A percentile compares a stretch with the other conserved stretches of the same genome.
phyloP scores from a whole-genome alignment of 2,888 invertebrate species.

The Morpho helenor region DNA sequence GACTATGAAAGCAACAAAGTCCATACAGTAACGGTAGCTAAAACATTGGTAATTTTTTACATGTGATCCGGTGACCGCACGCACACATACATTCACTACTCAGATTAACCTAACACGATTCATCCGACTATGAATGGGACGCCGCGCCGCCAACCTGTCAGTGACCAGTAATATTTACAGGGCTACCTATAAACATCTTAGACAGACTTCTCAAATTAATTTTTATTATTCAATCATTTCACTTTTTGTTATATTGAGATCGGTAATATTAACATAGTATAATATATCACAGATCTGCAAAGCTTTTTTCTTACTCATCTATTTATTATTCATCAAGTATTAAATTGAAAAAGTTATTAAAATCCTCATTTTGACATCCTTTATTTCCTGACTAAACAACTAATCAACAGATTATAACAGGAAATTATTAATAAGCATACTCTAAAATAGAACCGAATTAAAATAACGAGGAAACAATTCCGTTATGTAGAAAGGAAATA shows the following conservation, averaged over 20 bases:
- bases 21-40: constrained; percentile 27
- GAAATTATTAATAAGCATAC: constrained; percentile 10
- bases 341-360: no score
- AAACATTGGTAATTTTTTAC: constrained; percentile 19
- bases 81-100: constrained; percentile 7
- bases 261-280: no score
- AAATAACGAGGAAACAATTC: constrained; percentile 18
- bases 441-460: constrained; percentile 12
- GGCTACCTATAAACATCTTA: not conserved
- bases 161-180: constrained; percentile 1
- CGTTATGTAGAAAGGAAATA: constrained; percentile 18
- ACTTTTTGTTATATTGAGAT: not conserved
- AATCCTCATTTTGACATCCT: not conserved
- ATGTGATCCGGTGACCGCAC: constrained; percentile 7
- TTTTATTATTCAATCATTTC: not conserved
- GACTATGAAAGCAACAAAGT: constrained; percentile 23
- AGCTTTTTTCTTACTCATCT: no score
- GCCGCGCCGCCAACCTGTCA: constrained; percentile 3
- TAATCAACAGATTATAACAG: constrained; percentile 11
- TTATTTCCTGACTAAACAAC: constrained; percentile 1
- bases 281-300: no score
- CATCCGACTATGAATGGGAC: constrained; percentile 22
- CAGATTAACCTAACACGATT: constrained; percentile 16
- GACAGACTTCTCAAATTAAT: not conserved
- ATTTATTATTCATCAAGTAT: no score